Evolutionary conservation across 2,797 vertebrate genomes (phyloP), one percentile per base, ranked within the genome.

Genomic region (Xenopus petersii): DNA sequence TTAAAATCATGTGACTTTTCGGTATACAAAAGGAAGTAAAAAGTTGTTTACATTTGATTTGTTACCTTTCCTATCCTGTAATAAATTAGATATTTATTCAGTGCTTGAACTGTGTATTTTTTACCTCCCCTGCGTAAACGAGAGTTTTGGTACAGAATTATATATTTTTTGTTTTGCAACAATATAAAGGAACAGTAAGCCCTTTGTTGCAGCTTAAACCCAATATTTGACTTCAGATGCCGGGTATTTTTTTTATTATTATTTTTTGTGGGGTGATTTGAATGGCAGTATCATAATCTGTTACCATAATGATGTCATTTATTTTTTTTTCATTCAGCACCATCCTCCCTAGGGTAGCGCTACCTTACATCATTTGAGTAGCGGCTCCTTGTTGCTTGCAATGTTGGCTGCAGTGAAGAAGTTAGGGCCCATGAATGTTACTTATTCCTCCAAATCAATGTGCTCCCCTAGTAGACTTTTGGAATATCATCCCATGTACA

Each of bases 401-500:
- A 56, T 56, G 13, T 6, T 17, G 54, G 54, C 54, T 2, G 15
- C 10, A 51, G 10, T 51, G 49, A 12, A 7, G 12, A 12, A 51
- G 2, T 12, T 51, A 51, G 49, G 49, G 49, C 49, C 11, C 49
- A 51, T 5, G n/a, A 12, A 16, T 5, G 54, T 16, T 56, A 56
- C 16, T 56, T 56, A 56, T 56, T 17, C 16, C 7, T 0, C 30
- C 9, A 30, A 33, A 66, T 71, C 46, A 48, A 16, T 66, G 51
- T 66, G 42, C 46, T 55, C 62, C n/a, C 15, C 12, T 46, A 64
- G 48, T 71, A 71, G 54, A 66, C 64, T 33, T 59, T 26, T 71
- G 60, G 55, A 77, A 33, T 71, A 58, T 61, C 54, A 63, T 62
- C 54, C 61, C 58, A 73, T 47, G 17, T 24, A 30, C n/a, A 11